Evolutionary conservation across 2,113 vertebrate genomes (phyloP).

Genomic region (Ameiurus melas): DNA sequence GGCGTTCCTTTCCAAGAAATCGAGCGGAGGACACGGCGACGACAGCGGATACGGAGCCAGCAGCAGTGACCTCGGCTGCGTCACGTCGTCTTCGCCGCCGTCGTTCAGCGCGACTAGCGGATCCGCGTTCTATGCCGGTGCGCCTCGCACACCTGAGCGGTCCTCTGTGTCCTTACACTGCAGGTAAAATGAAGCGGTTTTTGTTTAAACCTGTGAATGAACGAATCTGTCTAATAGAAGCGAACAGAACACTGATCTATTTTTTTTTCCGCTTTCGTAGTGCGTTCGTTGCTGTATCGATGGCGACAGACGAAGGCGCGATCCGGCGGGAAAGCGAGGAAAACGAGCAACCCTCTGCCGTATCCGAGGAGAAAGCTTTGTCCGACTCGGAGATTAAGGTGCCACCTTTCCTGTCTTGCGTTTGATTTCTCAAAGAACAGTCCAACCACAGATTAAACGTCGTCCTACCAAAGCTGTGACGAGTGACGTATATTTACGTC

Average conservation of each 20-base stretch:
- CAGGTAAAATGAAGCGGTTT: slow-evolving; percentile 53
- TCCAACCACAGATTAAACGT: background rate
- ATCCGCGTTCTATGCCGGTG: slow-evolving; percentile 42
- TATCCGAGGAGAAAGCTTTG: slow-evolving; percentile 74
- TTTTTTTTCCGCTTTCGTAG: slow-evolving; percentile 24
- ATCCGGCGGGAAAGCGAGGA: slow-evolving; percentile 60
- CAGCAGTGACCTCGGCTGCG: background rate
- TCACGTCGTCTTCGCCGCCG: slow-evolving; percentile 4
- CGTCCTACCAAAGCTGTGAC: background rate
- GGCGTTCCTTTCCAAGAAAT: slow-evolving; percentile 69
- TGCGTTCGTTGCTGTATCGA: slow-evolving; percentile 23
- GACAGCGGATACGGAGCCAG: slow-evolving; percentile 20
- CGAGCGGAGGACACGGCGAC: slow-evolving; percentile 36
- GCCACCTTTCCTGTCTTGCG: background rate
- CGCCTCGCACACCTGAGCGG: slow-evolving; percentile 49
- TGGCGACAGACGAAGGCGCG: background rate
- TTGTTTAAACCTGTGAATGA: background rate
- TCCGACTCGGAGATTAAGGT: slow-evolving; percentile 82
- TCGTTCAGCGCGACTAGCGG: slow-evolving; percentile 30
- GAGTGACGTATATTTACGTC: too few species aligned
- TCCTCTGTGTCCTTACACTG: slow-evolving; percentile 49
- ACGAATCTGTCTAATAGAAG: background rate
- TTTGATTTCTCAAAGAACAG: background rate
- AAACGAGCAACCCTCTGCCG: slow-evolving; percentile 54
- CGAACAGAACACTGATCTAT: background rate